Evolutionary conservation across 2,113 vertebrate species (phyloP).

Genomic region (Microtus ochrogaster): DNA sequence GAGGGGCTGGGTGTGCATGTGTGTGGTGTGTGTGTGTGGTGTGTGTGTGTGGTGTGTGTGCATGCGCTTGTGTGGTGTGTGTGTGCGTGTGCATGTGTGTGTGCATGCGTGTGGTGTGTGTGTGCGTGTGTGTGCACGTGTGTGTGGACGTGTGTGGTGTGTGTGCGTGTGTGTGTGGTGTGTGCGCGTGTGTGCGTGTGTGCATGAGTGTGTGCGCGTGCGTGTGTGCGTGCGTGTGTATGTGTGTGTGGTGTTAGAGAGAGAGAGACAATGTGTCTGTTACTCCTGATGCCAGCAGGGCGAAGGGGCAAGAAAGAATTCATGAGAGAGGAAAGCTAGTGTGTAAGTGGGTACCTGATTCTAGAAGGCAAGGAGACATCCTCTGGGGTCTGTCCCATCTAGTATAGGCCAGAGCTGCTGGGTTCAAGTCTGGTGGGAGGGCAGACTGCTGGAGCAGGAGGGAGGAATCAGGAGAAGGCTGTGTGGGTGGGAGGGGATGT

Average conservation of each 20-base stretch:
- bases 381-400: not conserved
- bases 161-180: not conserved
- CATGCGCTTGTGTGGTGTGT: not conserved
- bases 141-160: too few species aligned
- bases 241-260: not conserved
- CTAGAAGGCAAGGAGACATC: not conserved
- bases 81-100: not conserved
- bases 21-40: not conserved
- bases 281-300: not conserved
- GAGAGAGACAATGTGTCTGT: not conserved
- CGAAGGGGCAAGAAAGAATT: not conserved
- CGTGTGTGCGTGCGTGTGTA: not conserved
- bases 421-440: not conserved
- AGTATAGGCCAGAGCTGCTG: not conserved
- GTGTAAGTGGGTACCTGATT: not conserved
- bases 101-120: not conserved
- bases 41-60: not conserved
- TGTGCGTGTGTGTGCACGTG: not conserved
- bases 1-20: not conserved
- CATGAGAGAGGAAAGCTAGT: not conserved
- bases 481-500: constrained; percentile 62
- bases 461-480: constrained; percentile 4
- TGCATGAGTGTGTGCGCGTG: not conserved
- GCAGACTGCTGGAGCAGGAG: not conserved
- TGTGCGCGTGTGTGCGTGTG: too few species aligned